These are phyloP conservation scores for Bombus polaris DNA, from an alignment of 1,140 invertebrate genomes.

Conservation along the genomic window DNA sequence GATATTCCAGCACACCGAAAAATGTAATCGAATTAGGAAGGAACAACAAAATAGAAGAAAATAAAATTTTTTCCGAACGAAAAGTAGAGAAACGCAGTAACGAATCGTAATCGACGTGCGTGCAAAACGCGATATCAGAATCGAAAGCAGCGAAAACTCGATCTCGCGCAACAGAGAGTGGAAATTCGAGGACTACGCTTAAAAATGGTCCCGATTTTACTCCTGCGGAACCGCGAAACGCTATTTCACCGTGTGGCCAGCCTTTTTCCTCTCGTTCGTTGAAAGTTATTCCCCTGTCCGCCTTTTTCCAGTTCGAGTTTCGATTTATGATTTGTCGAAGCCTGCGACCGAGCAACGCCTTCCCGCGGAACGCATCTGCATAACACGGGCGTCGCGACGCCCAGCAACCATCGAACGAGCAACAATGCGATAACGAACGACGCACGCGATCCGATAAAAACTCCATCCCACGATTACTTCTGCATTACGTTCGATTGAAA, in stretches of 20 bases:
- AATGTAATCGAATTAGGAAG: background rate
- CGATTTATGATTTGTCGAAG: constrained; percentile 49
- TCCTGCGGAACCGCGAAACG: background rate
- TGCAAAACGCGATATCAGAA: background rate
- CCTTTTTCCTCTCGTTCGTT: too few species aligned
- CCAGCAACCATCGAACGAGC: background rate
- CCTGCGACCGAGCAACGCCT: constrained; percentile 1
- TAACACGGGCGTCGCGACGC: constrained; percentile 13
- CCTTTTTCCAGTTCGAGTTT: constrained; percentile 31
- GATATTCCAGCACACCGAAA: background rate
- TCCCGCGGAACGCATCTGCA: constrained; percentile 24
- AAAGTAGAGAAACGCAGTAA: background rate
- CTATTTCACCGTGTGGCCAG: background rate
- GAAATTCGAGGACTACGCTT: background rate
- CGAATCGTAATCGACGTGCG: background rate
- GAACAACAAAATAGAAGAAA: background rate
- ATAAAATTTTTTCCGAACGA: background rate
- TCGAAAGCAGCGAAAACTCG: background rate
- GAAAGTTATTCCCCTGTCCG: constrained; percentile 23
- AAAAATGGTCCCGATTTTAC: background rate
- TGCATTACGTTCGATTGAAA: constrained; percentile 6
- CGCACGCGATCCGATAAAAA: constrained; percentile 5
- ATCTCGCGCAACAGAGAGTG: background rate
- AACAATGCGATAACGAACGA: constrained; percentile 36
- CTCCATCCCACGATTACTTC: background rate